These are phyloP conservation scores for Chelon auratus DNA, from an alignment of 2,797 vertebrate species.

Conservation along the genomic window DNA sequence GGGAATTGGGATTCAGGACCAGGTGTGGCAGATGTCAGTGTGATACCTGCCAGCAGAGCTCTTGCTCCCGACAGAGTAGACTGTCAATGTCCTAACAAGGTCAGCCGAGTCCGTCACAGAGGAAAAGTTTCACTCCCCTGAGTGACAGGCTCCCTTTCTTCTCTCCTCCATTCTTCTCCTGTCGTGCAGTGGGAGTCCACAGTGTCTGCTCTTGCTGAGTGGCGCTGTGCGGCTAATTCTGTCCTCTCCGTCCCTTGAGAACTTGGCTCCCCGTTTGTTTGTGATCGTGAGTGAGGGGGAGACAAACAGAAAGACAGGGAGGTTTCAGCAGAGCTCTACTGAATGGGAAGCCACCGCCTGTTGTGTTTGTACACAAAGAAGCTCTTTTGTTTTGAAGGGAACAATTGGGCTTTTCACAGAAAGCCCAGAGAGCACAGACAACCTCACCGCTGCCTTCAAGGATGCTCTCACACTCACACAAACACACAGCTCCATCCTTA, in stretches of 20 bases:
- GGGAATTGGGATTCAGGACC: slow-evolving; percentile 54
- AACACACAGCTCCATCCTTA: slow-evolving; percentile 49
- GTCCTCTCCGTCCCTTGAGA: slow-evolving; percentile 62
- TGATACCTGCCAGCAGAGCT: slow-evolving; percentile 48
- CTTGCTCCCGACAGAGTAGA: slow-evolving; percentile 35
- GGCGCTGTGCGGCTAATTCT: slow-evolving; percentile 44
- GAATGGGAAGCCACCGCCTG: slow-evolving; percentile 76
- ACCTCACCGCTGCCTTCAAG: slow-evolving; percentile 60
- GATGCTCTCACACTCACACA: slow-evolving; percentile 46
- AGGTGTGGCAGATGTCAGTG: slow-evolving; percentile 44
- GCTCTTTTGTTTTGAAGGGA: slow-evolving; percentile 79
- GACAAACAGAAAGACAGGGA: slow-evolving; percentile 55
- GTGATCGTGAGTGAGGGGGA: slow-evolving; percentile 52
- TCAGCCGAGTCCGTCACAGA: slow-evolving; percentile 62
- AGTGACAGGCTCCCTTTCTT: slow-evolving; percentile 62
- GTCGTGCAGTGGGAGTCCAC: slow-evolving; percentile 59
- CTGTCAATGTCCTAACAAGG: slow-evolving; percentile 64
- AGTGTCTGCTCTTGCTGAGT: slow-evolving; percentile 63
- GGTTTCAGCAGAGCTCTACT: slow-evolving; percentile 61
- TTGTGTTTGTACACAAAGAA: slow-evolving; percentile 82
- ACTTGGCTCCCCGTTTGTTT: slow-evolving; percentile 67
- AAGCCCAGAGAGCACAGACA: slow-evolving; percentile 66
- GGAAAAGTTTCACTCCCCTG: slow-evolving; percentile 63
- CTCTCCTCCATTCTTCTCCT: slow-evolving; percentile 44
- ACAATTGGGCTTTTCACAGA: slow-evolving; percentile 81